Conservation (phyloP, 2,797 vertebrate genomes). For the Spea hammondii region DNA sequence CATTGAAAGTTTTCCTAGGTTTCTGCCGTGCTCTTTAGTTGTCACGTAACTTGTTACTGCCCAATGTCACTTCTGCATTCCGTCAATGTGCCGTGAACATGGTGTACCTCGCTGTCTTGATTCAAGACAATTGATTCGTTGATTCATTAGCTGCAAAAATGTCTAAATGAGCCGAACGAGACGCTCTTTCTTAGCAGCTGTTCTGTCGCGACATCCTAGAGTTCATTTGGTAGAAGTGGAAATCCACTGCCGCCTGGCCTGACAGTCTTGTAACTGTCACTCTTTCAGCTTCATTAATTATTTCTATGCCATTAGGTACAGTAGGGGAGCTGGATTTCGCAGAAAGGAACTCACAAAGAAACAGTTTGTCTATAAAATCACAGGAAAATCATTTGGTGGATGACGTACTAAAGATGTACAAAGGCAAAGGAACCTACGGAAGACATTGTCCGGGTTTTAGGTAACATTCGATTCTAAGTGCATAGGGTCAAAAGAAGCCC, state of each 20-base stretch:
- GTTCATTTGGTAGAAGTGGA: neutral
- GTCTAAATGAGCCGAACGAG: neutral
- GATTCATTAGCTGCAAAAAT: neutral
- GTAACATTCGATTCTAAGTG: too few species aligned
- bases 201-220: neutral
- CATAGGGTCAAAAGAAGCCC: too few species aligned
- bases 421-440: too few species aligned
- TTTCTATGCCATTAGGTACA: slow-evolving; percentile 1
- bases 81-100: neutral
- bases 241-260: neutral
- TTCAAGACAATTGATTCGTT: neutral
- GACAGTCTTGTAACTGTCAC: neutral
- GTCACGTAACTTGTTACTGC: neutral
- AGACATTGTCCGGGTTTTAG: too few species aligned
- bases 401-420: neutral
- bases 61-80: neutral
- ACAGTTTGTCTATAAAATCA: neutral
- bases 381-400: neutral
- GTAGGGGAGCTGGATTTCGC: neutral
- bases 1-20: neutral
- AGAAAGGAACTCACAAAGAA: neutral
- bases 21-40: neutral
- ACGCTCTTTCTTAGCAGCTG: neutral
- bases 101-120: neutral
- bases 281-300: neutral